Base-by-base conservation (phyloP, 2,888 invertebrate species). In the Pollenia labialis region DNA sequence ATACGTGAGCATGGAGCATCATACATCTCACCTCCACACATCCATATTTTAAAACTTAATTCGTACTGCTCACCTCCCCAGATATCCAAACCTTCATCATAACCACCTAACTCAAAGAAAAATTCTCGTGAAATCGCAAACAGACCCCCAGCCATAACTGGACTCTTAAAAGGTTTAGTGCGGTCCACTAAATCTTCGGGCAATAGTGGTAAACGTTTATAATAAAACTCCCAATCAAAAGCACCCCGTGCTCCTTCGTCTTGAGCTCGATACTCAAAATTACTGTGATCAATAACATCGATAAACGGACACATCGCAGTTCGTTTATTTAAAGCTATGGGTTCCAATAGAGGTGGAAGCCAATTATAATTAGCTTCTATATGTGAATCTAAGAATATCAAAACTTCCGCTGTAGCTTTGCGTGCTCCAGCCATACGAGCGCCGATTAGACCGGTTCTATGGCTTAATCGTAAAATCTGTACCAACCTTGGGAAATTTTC, bases 51-150 rank as follows among this genome's bases (percentile, higher is more conserved):
- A 91, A 99, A 99, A 87, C 98, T 99, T 14, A 99, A 94, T 91
- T 99, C 99, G 91, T 99, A 99, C 93, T 99, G 99, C 92, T 99
- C 99, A 0, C 99, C 99, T 48, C 99, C 99, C 99, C 99, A 99
- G 89, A 99, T 99, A 91, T 98, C 98, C 1, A 98, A 94, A 0
- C 98, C 98, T 87, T 96, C 96, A 91, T 98, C 98, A 91, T 98
- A 98, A 0, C 99, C 99, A 8, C 98, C 99, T 52, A 99, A 93
- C 93, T 99, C 98, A 98, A 98, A 99, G 94, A 99, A 99, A 94
- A 97, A 99, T 89, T 96, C 95, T 0, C 96, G 93, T 81, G 97
- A 96, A 81, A 99, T 99, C 3, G 99, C 99, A 94, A 99, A 99
- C 88, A 99, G 93, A 0, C 99, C 99, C 14, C 99, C 99, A 48